These are phyloP conservation scores for Drosophila nasuta DNA, from an alignment of 1,140 invertebrate genomes.

Conservation along the genomic window DNA sequence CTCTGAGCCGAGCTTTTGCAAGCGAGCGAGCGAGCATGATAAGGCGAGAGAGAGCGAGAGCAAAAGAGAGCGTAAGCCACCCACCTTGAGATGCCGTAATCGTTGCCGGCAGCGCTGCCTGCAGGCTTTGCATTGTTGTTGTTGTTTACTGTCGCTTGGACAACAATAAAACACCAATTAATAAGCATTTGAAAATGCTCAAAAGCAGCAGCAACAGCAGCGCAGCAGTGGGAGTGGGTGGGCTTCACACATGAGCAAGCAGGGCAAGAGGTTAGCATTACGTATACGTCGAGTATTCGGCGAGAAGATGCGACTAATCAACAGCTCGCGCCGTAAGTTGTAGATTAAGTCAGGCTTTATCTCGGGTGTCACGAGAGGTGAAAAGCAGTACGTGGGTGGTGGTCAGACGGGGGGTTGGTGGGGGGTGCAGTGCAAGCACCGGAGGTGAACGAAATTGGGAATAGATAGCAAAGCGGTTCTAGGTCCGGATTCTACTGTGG, in stretches of 20 bases:
- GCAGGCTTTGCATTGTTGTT: slow-evolving; percentile 11
- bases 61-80: slow-evolving; percentile 1
- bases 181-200: slow-evolving; percentile 25
- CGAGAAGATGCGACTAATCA: slow-evolving; percentile 32
- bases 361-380: slow-evolving; percentile 6
- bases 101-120: slow-evolving; percentile 29
- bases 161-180: slow-evolving; percentile 46
- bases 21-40: background rate
- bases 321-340: slow-evolving; percentile 23
- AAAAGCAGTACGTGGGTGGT: background rate
- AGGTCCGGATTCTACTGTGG: slow-evolving; percentile 10
- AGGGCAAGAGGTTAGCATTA: slow-evolving; percentile 30
- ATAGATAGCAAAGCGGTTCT: slow-evolving; percentile 14
- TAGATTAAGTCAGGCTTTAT: slow-evolving; percentile 39
- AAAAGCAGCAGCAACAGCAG: background rate
- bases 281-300: slow-evolving; percentile 12
- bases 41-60: background rate
- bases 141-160: slow-evolving; percentile 26
- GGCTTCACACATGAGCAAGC: slow-evolving; percentile 35
- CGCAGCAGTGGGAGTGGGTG: slow-evolving; percentile 33
- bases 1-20: slow-evolving; percentile 23
- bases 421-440: slow-evolving; percentile 7
- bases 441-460: slow-evolving; percentile 36
- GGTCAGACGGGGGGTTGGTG: too few relatives aligned
- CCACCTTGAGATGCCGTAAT: slow-evolving; percentile 43